Base-by-base conservation (phyloP, 2,113 vertebrate species). In the Lota lota region DNA sequence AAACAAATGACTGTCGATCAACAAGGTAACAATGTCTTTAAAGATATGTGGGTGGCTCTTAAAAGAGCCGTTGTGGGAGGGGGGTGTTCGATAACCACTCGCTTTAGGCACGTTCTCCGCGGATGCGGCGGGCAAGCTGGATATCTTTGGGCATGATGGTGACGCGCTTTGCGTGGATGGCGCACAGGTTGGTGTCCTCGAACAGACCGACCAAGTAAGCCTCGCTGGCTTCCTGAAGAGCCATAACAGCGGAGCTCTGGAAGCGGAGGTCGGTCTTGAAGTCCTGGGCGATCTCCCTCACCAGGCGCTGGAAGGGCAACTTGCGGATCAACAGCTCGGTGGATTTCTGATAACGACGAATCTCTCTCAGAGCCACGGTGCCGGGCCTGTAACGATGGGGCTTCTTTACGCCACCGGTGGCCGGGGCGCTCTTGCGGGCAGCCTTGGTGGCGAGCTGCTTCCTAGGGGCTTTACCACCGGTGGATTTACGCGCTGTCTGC, bases 121-220 rank as follows among this genome's bases (percentile, higher is more conserved):
- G 89, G 71, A 90, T 91, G 58, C 89, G 86, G 33, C 90, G 84
- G 54, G 90, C 90, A 82, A 91, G 82, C 85, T 91, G 90, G 81
- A 90, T 91, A 83, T 91, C 88, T 81, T 91, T 91, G 78, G 88
- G 88, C 88, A 88, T 89, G 75, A 89, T 89, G 74, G 88, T 89
- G 80, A 89, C 86, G 20, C 88, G 72, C 82, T 87, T 88, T 77
- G 88, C 86, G 51, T 89, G 88, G 80, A 89, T 88, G 77, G 88
- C 87, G 58, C 87, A 89, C 85, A 89, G 75, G 79, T 89, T 89
- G 79, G 88, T 88, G 83, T 89, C 88, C 70, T 89, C 88, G 61
- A 89, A 89, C 61, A 89, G 77, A 64, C 88, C 88, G 58, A 89
- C 88, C 81, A 89, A 73, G 53, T 56, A 56, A 1, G 53, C 53